phyloP scores from a whole-genome alignment of 1,140 invertebrate genomes.

The Zaprionus africanus region DNA sequence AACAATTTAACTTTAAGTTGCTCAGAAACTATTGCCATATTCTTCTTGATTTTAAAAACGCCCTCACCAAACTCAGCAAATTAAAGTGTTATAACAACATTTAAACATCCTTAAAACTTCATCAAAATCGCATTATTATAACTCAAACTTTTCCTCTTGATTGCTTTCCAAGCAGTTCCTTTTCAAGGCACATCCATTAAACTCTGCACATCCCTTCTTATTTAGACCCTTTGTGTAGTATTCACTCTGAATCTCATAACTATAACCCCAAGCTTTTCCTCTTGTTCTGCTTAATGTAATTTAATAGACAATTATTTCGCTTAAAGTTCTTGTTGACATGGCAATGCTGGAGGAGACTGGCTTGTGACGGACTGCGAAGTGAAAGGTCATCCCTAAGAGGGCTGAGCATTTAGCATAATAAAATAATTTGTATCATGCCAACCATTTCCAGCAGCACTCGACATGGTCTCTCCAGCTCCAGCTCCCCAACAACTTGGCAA shows the following conservation, averaged over 20 bases:
- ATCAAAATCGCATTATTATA: background rate
- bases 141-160: background rate
- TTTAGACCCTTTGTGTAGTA: background rate
- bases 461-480: slow-evolving; percentile 19
- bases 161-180: too few species aligned
- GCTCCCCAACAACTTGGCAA: background rate
- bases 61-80: background rate
- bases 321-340: slow-evolving; percentile 61
- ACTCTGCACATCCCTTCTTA: background rate
- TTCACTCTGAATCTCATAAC: background rate
- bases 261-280: background rate
- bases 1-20: too few species aligned
- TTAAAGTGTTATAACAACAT: background rate
- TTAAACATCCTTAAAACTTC: background rate
- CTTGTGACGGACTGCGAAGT: background rate
- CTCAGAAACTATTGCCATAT: too few species aligned
- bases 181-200: background rate
- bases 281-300: slow-evolving; percentile 52
- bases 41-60: too few species aligned
- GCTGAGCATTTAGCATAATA: slow-evolving; percentile 6
- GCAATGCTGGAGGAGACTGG: slow-evolving; percentile 26
- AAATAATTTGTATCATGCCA: slow-evolving; percentile 62
- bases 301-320: slow-evolving; percentile 64
- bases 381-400: slow-evolving; percentile 6
- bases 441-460: slow-evolving; percentile 57